Conservation (phyloP, 2,888 invertebrate genomes). For the Cheilosia impressa region DNA sequence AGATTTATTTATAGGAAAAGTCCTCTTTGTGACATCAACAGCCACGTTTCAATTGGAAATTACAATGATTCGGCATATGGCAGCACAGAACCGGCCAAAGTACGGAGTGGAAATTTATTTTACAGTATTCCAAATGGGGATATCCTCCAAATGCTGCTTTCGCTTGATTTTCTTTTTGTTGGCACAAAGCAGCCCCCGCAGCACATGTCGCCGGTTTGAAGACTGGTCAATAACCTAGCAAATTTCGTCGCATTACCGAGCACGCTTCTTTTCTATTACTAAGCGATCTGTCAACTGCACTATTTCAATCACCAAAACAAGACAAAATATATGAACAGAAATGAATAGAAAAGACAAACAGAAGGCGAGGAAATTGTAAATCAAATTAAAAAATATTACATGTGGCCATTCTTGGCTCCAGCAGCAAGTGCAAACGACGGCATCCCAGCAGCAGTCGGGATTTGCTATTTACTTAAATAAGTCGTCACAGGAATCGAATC, state of each 20-base stretch:
- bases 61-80: no score
- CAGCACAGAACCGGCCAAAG: no score
- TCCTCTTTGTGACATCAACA: conserved; percentile 5
- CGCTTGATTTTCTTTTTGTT: not conserved
- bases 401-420: conserved; percentile 63
- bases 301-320: not conserved
- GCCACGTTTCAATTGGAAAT: conserved; percentile 53
- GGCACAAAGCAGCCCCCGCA: conserved; percentile 36
- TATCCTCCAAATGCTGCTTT: not conserved
- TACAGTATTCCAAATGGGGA: not conserved
- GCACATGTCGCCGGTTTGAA: conserved; percentile 56
- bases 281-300: not conserved
- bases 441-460: conserved; percentile 33
- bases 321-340: not conserved
- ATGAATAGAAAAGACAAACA: not conserved
- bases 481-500: conserved; percentile 2
- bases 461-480: conserved; percentile 12
- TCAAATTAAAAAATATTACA: conserved; percentile 59
- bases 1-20: conserved; percentile 54
- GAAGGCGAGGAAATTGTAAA: conserved; percentile 15
- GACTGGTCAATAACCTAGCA: conserved; percentile 69
- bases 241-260: conserved; percentile 35
- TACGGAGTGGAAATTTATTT: not conserved
- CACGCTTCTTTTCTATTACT: not conserved
- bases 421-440: conserved; percentile 66